Percentiles rank a stretch among this genome's conserved stretches.
Conservation (phyloP, 2,888 invertebrate species). For the Mesoligia furuncula region DNA sequence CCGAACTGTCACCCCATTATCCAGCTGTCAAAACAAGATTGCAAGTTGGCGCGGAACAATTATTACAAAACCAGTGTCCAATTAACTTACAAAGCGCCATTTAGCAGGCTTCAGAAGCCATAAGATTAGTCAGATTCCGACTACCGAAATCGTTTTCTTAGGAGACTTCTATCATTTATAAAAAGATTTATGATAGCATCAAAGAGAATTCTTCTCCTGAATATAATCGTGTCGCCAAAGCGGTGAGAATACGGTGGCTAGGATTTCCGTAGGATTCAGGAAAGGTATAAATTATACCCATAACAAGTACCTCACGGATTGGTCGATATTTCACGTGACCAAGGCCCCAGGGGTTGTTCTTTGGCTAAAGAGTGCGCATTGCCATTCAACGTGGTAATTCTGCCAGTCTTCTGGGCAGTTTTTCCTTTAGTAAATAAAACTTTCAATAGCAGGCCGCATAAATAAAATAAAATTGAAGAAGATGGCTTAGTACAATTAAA, state of each 20-base stretch:
- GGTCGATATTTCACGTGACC: no score
- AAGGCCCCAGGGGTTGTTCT: no score
- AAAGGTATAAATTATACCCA: background rate
- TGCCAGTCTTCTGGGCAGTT: background rate
- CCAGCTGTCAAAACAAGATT: no score
- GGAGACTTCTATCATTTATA: constrained; percentile 61
- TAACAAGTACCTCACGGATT: background rate
- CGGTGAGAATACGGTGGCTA: constrained; percentile 47
- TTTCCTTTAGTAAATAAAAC: background rate
- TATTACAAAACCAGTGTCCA: constrained; percentile 1
- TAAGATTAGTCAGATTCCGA: constrained; percentile 35
- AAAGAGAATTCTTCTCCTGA: constrained; percentile 60
- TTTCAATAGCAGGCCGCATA: background rate
- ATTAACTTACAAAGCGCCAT: constrained; percentile 21
- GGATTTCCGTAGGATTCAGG: background rate
- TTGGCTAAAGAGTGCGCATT: no score
- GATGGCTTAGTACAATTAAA: background rate
- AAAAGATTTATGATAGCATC: constrained; percentile 66
- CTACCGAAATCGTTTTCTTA: constrained; percentile 54
- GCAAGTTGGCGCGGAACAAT: background rate
- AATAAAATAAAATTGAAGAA: background rate
- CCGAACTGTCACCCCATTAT: no score
- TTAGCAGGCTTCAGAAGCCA: constrained; percentile 30
- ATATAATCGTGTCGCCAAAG: constrained; percentile 64
- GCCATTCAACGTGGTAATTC: no score